These are phyloP conservation scores for Apantesis nais DNA, from an alignment of 2,888 invertebrate species.

Conservation along the genomic window DNA sequence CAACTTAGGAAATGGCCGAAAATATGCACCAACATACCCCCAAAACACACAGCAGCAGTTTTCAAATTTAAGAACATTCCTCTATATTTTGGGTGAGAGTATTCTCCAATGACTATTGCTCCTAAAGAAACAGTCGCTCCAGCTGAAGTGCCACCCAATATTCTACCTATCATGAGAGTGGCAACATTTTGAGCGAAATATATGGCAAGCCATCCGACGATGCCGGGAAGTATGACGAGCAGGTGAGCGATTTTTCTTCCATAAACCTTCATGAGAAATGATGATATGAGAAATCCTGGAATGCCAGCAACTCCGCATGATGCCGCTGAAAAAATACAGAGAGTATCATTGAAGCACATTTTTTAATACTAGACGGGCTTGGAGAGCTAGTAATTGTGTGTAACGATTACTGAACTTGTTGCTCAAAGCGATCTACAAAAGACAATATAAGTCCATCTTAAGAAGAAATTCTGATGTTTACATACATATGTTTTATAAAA, in stretches of 20 bases:
- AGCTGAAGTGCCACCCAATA: constrained; percentile 56
- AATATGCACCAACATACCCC: constrained; percentile 57
- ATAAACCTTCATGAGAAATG: constrained; percentile 59
- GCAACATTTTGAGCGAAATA: constrained; percentile 53
- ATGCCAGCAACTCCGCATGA: constrained; percentile 54
- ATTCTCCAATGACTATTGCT: constrained; percentile 68
- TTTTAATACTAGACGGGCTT: too few species aligned
- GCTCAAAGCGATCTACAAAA: too few species aligned
- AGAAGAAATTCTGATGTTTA: too few species aligned
- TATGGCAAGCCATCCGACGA: constrained; percentile 60
- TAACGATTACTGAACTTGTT: too few species aligned
- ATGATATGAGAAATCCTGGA: constrained; percentile 57
- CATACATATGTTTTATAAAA: too few species aligned
- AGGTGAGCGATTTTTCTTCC: constrained; percentile 58
- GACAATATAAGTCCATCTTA: too few species aligned
- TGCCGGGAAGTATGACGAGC: constrained; percentile 56
- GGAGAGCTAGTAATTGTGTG: too few species aligned
- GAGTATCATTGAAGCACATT: not conserved
- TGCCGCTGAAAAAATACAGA: constrained; percentile 54
- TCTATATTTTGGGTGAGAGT: constrained; percentile 61
- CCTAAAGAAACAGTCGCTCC: constrained; percentile 58
- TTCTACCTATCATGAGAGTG: constrained; percentile 56
- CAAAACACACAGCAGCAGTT: constrained; percentile 61
- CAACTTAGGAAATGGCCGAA: constrained; percentile 55
- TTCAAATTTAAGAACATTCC: constrained; percentile 69